Conservation (phyloP, 2,797 vertebrate species). For the Coregonus suidteri region DNA sequence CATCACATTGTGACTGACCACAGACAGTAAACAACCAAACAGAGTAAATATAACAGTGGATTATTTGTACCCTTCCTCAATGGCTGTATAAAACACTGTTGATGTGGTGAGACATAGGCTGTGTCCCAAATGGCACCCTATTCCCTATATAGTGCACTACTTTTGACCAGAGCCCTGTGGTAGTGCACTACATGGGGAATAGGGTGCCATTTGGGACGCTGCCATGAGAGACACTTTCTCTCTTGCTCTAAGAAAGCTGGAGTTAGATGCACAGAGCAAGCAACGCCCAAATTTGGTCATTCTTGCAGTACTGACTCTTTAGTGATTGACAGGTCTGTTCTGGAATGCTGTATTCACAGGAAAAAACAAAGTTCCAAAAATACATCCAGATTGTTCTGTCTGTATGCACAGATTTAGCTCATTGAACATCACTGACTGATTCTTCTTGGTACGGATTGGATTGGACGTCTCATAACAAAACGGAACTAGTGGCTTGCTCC, state of each 20-base stretch:
- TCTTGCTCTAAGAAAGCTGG: not conserved
- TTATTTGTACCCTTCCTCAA: constrained; percentile 11
- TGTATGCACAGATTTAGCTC: not conserved
- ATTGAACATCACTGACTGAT: not conserved
- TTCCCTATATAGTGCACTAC: too few relatives aligned
- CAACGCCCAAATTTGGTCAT: not conserved
- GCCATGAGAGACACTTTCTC: not conserved
- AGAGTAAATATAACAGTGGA: not conserved
- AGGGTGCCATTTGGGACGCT: too few relatives aligned
- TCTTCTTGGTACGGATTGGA: not conserved
- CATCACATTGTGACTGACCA: not conserved
- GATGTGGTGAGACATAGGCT: not conserved
- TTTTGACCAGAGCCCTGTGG: too few relatives aligned
- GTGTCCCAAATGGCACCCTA: not conserved
- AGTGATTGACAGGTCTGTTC: not conserved
- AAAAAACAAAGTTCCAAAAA: not conserved
- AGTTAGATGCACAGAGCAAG: not conserved
- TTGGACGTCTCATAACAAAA: not conserved
- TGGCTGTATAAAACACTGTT: not conserved
- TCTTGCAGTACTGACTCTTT: not conserved
- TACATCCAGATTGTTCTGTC: not conserved
- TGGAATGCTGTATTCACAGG: not conserved
- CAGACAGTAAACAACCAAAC: constrained; percentile 1
- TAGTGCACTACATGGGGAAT: too few relatives aligned
- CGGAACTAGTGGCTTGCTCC: too few relatives aligned